Percentiles rank a stretch among this genome's conserved stretches.
Evolutionary conservation across 2,888 invertebrate genomes (phyloP).

Genomic region (Acleris laterana): DNA sequence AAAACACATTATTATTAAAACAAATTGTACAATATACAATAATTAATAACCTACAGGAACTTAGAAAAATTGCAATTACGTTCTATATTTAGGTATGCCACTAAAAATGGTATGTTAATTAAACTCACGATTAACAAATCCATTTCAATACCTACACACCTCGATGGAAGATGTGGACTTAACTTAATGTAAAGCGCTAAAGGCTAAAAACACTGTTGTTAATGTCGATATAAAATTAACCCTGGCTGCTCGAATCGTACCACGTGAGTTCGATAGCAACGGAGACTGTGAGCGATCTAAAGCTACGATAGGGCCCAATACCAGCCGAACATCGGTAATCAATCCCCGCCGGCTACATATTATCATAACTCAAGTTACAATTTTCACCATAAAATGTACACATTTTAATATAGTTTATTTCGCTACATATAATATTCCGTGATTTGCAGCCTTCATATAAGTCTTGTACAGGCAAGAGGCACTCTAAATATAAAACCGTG

Average conservation of each 20-base stretch:
- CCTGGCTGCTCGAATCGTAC: conserved; percentile 57
- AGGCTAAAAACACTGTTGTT: conserved; percentile 65
- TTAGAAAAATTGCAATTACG: conserved; percentile 84
- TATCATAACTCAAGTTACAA: conserved; percentile 85
- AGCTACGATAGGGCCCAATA: not conserved
- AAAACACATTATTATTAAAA: conserved; percentile 79
- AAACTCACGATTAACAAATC: conserved; percentile 59
- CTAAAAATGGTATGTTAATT: conserved; percentile 72
- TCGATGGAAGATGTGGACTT: conserved; percentile 51
- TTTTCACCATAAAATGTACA: conserved; percentile 83
- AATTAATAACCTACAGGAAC: conserved; percentile 84
- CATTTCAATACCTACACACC: conserved; percentile 47
- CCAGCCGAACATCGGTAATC: conserved; percentile 40
- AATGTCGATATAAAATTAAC: conserved; percentile 68
- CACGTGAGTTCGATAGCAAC: conserved; percentile 75
- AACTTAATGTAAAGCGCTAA: conserved; percentile 61
- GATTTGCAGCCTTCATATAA: conserved; percentile 85
- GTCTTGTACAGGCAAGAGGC: conserved; percentile 86
- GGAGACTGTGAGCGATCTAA: conserved; percentile 47
- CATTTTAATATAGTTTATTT: conserved; percentile 69
- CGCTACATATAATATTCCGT: conserved; percentile 83
- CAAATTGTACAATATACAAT: conserved; percentile 83
- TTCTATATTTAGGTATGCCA: conserved; percentile 84
- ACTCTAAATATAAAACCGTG: conserved; percentile 87
- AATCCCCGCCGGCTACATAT: conserved; percentile 72